A percentile compares a stretch with the other conserved stretches of the same genome.
Evolutionary conservation across 2,888 invertebrate species (phyloP).

Genomic region (Torymus aiolomorphi): DNA sequence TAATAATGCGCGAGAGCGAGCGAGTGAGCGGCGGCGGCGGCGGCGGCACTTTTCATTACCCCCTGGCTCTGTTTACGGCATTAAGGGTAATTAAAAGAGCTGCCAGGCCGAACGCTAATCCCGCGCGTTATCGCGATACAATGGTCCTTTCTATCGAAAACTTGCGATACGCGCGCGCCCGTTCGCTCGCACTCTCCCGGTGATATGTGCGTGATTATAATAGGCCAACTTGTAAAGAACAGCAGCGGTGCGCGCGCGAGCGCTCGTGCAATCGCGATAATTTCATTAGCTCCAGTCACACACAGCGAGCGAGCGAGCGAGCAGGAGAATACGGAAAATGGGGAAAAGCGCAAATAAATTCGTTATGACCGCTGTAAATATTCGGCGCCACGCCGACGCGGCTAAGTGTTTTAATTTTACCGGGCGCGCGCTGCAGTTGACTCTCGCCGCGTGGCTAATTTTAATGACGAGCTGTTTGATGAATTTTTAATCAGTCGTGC

Average conservation of each 20-base stretch:
- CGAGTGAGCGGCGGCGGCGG: conserved; percentile 46
- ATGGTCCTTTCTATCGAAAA: conserved; percentile 50
- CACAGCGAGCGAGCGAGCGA: neutral
- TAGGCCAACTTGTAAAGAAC: conserved; percentile 53
- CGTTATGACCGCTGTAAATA: conserved; percentile 44
- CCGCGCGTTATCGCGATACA: conserved; percentile 53
- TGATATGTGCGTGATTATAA: conserved; percentile 44
- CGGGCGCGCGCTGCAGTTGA: neutral
- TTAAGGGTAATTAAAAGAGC: conserved; percentile 71
- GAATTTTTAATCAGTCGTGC: conserved; percentile 41
- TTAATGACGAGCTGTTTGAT: conserved; percentile 40
- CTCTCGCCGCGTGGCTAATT: conserved; percentile 4
- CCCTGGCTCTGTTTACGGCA: conserved; percentile 64
- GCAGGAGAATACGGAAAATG: conserved; percentile 7
- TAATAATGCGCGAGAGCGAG: conserved; percentile 66
- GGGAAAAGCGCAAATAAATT: conserved; percentile 49
- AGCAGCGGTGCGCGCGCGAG: conserved; percentile 28
- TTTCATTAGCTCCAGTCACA: conserved; percentile 46
- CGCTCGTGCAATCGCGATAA: conserved; percentile 44
- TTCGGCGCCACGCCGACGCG: neutral
- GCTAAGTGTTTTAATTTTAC: conserved; percentile 39
- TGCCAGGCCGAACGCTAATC: conserved; percentile 62
- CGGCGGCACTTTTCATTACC: conserved; percentile 71
- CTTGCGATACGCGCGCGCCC: conserved; percentile 34
- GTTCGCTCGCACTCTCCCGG: neutral